Percentiles rank a stretch among this genome's conserved stretches.
phyloP scores from a whole-genome alignment of 2,888 invertebrate genomes.

The Steinernema scapterisci region DNA sequence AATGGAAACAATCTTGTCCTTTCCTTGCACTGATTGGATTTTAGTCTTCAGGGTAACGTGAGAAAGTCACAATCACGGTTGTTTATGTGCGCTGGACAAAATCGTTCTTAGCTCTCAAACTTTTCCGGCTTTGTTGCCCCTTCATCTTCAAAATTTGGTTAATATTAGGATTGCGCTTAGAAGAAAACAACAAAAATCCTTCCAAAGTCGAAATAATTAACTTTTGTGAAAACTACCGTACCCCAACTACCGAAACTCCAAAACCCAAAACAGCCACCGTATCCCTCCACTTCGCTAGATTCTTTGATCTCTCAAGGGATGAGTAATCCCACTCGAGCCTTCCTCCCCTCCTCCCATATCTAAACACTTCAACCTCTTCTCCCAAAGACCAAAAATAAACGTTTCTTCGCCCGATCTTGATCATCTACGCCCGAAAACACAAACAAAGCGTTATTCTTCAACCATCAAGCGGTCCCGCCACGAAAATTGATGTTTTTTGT shows the following conservation, averaged over 20 bases:
- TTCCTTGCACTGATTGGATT: no score
- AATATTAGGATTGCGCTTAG: no score
- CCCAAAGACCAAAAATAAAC: constrained; percentile 14
- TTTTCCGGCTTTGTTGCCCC: no score
- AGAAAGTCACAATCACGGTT: no score
- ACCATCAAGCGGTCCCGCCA: constrained; percentile 7
- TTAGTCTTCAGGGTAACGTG: no score
- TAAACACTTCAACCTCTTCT: constrained; percentile 15
- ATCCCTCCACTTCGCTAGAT: not conserved
- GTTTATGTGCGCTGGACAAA: no score
- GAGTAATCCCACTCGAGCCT: constrained; percentile 12
- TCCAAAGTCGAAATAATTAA: no score
- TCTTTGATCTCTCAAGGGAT: not conserved
- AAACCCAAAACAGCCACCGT: not conserved
- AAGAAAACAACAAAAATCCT: no score
- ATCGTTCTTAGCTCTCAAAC: no score
- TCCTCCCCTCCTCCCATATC: not conserved
- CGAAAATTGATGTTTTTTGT: constrained; percentile 11
- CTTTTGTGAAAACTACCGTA: no score
- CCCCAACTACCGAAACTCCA: not conserved
- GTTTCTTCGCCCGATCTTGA: constrained; percentile 1
- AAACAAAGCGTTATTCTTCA: constrained; percentile 20
- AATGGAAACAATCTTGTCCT: no score
- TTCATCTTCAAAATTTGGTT: no score
- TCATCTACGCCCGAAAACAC: not conserved